Conservation (phyloP, 2,113 vertebrate genomes). For the Neotragus pygmaeus region DNA sequence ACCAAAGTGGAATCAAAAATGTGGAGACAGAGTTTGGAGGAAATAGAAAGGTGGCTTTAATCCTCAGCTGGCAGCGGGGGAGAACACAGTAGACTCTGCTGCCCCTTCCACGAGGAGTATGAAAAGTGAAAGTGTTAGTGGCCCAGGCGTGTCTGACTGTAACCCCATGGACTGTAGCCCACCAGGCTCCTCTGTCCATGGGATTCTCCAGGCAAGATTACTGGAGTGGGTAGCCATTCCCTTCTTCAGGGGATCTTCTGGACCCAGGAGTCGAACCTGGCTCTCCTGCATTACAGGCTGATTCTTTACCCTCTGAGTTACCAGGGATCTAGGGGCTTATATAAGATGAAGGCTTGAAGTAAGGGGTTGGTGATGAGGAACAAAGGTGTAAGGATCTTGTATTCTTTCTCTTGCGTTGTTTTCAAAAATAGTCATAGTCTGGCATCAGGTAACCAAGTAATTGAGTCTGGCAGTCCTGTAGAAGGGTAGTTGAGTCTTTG, state of each 20-base stretch:
- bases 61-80: background rate
- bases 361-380: background rate
- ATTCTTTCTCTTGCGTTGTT: background rate
- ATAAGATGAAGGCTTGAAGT: background rate
- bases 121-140: background rate
- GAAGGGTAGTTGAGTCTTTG: background rate
- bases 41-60: background rate
- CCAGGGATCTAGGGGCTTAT: background rate
- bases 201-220: background rate
- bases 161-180: background rate
- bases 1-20: background rate
- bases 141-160: background rate
- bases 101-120: background rate
- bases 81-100: background rate
- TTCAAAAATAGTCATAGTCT: background rate
- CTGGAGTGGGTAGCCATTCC: background rate
- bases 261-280: background rate
- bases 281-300: background rate
- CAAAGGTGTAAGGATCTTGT: background rate
- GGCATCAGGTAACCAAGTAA: background rate
- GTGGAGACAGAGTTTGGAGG: background rate
- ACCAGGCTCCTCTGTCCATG: background rate
- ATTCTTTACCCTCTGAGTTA: background rate
- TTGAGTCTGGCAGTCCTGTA: background rate
- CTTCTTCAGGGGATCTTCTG: background rate